Evolutionary conservation across 2,797 vertebrate genomes (phyloP).

Genomic region (Enteromius viviparus): DNA sequence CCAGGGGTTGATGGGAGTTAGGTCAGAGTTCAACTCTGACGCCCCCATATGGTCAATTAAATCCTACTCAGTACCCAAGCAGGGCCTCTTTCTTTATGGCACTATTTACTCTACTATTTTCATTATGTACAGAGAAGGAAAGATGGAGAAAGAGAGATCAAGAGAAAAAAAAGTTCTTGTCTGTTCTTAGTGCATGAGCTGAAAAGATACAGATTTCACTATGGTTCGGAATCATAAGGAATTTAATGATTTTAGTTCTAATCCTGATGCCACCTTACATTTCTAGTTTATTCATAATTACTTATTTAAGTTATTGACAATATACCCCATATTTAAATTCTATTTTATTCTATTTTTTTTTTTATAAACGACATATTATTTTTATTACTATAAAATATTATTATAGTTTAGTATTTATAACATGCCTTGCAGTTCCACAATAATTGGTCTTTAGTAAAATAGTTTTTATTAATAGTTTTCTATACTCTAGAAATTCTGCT

Average conservation of each 20-base stretch:
- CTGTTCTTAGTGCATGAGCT: neutral
- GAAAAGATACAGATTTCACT: neutral
- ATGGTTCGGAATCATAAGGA: neutral
- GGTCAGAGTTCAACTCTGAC: conserved; percentile 59
- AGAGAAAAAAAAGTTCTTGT: neutral
- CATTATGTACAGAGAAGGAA: conserved; percentile 35
- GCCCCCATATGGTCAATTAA: conserved; percentile 69
- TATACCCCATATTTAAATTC: neutral
- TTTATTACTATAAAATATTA: neutral
- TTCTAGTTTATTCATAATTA: neutral
- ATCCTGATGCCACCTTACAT: neutral
- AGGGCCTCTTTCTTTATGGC: conserved; percentile 56
- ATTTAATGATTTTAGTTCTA: neutral
- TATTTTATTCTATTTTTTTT: neutral
- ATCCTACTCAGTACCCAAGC: conserved; percentile 60
- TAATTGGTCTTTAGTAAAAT: no score
- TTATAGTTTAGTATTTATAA: neutral
- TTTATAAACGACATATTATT: neutral
- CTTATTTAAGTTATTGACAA: neutral
- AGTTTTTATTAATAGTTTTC: no score
- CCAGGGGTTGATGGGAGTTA: conserved; percentile 53
- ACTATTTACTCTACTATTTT: conserved; percentile 57
- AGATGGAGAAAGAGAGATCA: conserved; percentile 30
- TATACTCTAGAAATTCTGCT: neutral
- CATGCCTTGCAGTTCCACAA: neutral